phyloP scores from a whole-genome alignment of 2,888 invertebrate genomes.

The Oscheius sp. region DNA sequence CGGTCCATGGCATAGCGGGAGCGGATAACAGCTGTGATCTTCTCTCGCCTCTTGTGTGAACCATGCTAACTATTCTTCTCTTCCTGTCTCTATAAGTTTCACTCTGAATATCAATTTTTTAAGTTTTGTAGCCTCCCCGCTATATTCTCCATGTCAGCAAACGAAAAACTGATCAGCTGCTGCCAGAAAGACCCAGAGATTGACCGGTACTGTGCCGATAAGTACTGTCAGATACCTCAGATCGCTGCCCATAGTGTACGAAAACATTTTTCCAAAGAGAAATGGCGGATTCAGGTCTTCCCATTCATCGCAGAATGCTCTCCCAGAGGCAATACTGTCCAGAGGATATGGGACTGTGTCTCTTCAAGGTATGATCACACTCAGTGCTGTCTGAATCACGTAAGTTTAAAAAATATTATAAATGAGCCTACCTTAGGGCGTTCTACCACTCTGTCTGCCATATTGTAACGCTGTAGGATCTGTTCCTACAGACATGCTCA shows the following conservation, averaged over 20 bases:
- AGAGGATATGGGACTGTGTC: conserved; percentile 65
- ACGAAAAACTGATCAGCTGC: conserved; percentile 51
- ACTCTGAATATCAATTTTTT: no score
- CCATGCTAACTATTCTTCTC: no score
- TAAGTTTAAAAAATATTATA: conserved; percentile 17
- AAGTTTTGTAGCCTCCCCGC: not conserved
- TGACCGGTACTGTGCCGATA: conserved; percentile 48
- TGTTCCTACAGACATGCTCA: conserved; percentile 52
- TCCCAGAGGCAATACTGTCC: conserved; percentile 57
- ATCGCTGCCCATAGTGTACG: conserved; percentile 31
- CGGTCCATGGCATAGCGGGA: no score
- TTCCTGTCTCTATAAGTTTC: no score
- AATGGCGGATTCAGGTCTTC: not conserved
- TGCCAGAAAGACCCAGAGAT: conserved; percentile 50
- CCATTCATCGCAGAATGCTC: conserved; percentile 63
- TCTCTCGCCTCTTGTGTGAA: no score
- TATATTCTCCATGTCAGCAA: conserved; percentile 33
- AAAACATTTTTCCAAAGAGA: not conserved
- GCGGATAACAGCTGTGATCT: no score
- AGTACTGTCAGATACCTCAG: conserved; percentile 47
- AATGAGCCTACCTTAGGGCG: conserved; percentile 41
- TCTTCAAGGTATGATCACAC: conserved; percentile 63
- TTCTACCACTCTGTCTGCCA: conserved; percentile 48
- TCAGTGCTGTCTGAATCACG: conserved; percentile 61
- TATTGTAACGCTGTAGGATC: conserved; percentile 51